Evolutionary conservation across 2,888 invertebrate genomes (phyloP), one percentile per base, ranked within the genome.

Genomic region (Cosmorhoe ocellata): DNA sequence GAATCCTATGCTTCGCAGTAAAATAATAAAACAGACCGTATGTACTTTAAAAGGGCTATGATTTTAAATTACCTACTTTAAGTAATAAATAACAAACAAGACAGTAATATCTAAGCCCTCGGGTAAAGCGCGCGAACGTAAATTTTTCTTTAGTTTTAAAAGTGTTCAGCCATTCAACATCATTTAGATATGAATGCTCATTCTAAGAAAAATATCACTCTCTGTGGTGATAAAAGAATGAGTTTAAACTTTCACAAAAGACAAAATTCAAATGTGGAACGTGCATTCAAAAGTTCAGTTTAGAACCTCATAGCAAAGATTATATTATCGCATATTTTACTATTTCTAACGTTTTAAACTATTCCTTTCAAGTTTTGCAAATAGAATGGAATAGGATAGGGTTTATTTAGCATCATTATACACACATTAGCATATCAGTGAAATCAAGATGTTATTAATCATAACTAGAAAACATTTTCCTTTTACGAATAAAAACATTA

Each of bases 401-500:
- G n/a, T n/a, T n/a, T n/a, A n/a, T n/a, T n/a, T n/a, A n/a, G n/a
- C n/a, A n/a, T n/a, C n/a, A n/a, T n/a, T n/a, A n/a, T n/a, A n/a
- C n/a, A n/a, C n/a, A n/a, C n/a, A 41, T 40, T n/a, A 26, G 27
- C 44, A 30, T 36, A 26, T 6, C 28, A 12, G 37, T 31, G 2
- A 24, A 40, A 36, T 41, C 36, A 48, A 36, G 41, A 14, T 13
- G 24, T 48, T 31, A 40, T n/a, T 34, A 34, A 42, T 18, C 26
- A 10, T 10, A 41, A 34, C 34, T 42, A 30, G 30, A 48, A 41
- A 42, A 24, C 34, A 24, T 30, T 46, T 18, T 10, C 36, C 41
- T 24, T 36, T 41, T 42, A 31, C 41, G 40, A 10, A 36, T 37
- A 48, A 52, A 52, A 52, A 52, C 47, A 52, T 43, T 52, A 51